Evolutionary conservation across 2,113 vertebrate species (phyloP).

Genomic region (Aramus guarauna): DNA sequence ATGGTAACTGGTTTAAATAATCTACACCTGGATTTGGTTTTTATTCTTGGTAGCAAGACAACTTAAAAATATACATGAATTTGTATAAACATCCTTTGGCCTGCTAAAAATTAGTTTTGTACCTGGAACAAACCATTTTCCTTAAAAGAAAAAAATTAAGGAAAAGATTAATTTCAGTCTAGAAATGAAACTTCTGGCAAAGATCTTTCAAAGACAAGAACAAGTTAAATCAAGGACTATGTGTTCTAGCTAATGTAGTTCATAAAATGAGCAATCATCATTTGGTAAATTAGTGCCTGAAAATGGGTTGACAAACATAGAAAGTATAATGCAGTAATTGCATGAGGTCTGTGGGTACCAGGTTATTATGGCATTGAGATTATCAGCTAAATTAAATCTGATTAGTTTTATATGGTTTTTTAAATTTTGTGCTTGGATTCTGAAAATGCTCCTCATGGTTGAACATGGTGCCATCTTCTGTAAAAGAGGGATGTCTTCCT

Average conservation of each 20-base stretch:
- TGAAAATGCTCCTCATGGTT: not conserved
- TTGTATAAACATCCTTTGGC: not conserved
- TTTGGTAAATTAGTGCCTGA: constrained; percentile 28
- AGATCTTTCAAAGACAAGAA: not conserved
- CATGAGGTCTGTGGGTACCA: not conserved
- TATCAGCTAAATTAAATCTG: not conserved
- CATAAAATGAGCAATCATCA: constrained; percentile 27
- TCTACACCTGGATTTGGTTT: not conserved
- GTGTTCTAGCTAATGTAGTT: not conserved
- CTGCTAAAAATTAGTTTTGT: not conserved
- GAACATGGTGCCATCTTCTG: not conserved
- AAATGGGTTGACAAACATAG: not conserved
- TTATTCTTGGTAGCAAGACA: not conserved
- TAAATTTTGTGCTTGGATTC: not conserved
- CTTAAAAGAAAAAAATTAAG: not conserved
- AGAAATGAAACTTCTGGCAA: not conserved
- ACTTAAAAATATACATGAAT: not conserved
- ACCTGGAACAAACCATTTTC: not conserved
- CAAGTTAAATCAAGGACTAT: not conserved
- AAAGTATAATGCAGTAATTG: not conserved
- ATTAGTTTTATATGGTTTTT: not conserved
- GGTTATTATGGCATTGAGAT: not conserved
- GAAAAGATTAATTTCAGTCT: not conserved
- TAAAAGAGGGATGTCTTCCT: not conserved
- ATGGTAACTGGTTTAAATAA: not conserved